Percentiles rank a stretch among this genome's conserved stretches.
Conservation (phyloP, 2,888 invertebrate genomes). For the Philhelius pedissequus region DNA sequence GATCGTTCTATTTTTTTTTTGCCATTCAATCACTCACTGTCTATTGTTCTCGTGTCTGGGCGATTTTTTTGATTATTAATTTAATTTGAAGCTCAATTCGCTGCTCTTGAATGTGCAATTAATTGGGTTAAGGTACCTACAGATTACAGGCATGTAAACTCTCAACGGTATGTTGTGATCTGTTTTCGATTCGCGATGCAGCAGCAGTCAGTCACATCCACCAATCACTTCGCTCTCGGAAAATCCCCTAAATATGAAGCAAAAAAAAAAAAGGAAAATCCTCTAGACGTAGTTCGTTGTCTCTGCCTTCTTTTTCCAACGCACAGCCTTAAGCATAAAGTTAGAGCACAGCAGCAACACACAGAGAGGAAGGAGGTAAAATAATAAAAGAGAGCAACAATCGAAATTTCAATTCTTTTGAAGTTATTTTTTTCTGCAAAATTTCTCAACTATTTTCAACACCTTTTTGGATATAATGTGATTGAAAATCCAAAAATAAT, state of each 20-base stretch:
- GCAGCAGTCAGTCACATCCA: conserved; percentile 49
- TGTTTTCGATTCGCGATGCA: conserved; percentile 16
- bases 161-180: conserved; percentile 31
- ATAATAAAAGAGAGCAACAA: conserved; percentile 67
- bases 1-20: neutral
- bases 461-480: conserved; percentile 25
- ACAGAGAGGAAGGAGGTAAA: conserved; percentile 38
- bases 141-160: conserved; percentile 28
- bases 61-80: conserved; percentile 23
- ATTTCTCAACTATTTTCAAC: conserved; percentile 59
- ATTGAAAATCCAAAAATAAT: conserved; percentile 20
- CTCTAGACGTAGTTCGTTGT: conserved; percentile 43
- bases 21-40: conserved; percentile 2
- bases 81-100: conserved; percentile 30
- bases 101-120: conserved; percentile 19
- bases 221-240: conserved; percentile 35
- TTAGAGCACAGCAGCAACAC: conserved; percentile 52
- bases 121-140: conserved; percentile 51
- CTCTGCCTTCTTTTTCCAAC: conserved; percentile 39
- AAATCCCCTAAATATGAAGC: conserved; percentile 51
- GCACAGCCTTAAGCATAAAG: conserved; percentile 38
- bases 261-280: conserved; percentile 60
- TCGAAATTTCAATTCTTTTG: conserved; percentile 63
- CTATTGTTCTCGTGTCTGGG: conserved; percentile 13
- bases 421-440: conserved; percentile 42